Evolutionary conservation across 1,140 invertebrate species (phyloP).

Genomic region (Rhagoletis zephyria): DNA sequence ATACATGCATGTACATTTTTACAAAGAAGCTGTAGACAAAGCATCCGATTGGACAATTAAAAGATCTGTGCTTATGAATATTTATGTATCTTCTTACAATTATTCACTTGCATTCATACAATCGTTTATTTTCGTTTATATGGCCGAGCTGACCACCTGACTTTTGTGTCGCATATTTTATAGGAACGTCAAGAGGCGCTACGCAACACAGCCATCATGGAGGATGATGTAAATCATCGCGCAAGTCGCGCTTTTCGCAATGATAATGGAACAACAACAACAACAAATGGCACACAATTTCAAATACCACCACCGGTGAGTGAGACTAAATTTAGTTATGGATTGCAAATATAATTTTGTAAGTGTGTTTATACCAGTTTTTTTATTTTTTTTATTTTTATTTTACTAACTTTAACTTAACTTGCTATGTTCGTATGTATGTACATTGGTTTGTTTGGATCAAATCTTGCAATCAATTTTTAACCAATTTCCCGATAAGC

Average conservation of each 20-base stretch:
- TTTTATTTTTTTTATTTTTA: no score
- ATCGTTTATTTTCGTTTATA: neutral
- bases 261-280: neutral
- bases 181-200: conserved; percentile 58
- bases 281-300: conserved; percentile 52
- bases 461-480: no score
- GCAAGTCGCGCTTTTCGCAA: conserved; percentile 35
- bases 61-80: neutral
- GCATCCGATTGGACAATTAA: conserved; percentile 21
- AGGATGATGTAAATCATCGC: conserved; percentile 55
- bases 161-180: conserved; percentile 1
- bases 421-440: no score
- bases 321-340: conserved; percentile 54
- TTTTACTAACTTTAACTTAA: no score
- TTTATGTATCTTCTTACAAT: conserved; percentile 19
- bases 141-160: neutral
- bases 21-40: neutral
- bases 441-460: no score
- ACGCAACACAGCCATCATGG: conserved; percentile 54
- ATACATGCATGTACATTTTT: neutral
- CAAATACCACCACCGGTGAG: conserved; percentile 75
- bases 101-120: neutral
- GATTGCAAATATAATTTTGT: neutral
- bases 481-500: no score
- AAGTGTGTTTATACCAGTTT: neutral